Percentiles rank a stretch among this genome's conserved stretches.
These are phyloP conservation scores for Lates calcarifer DNA, from an alignment of 2,113 vertebrate species.

Conservation along the genomic window DNA sequence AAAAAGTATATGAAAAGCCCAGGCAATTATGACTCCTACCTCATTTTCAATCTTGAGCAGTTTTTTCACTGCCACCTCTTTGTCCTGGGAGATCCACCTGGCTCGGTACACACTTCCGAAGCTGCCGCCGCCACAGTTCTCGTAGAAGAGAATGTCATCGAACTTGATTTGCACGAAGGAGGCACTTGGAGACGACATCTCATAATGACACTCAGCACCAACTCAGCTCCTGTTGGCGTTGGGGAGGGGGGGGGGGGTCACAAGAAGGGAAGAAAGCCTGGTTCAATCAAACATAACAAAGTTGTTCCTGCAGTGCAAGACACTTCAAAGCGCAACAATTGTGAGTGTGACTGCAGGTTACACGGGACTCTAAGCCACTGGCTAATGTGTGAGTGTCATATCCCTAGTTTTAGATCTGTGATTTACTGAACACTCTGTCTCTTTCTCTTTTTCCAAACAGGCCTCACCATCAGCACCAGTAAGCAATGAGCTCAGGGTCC, in stretches of 20 bases:
- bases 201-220: conserved; percentile 89
- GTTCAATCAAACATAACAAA: conserved; percentile 38
- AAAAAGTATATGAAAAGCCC: conserved; percentile 80
- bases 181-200: conserved; percentile 94
- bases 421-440: conserved; percentile 19
- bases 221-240: conserved; percentile 87
- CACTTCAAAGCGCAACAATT: conserved; percentile 16
- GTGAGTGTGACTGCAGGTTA: not conserved
- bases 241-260: conserved; percentile 28
- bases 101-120: conserved; percentile 99
- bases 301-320: not conserved
- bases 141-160: conserved; percentile 97
- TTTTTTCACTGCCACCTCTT: conserved; percentile 99
- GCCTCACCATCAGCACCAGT: conserved; percentile 58
- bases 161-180: conserved; percentile 99
- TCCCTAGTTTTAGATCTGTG: conserved; percentile 8
- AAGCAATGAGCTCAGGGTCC: conserved; percentile 57
- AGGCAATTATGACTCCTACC: conserved; percentile 87
- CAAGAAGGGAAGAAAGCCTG: conserved; percentile 50
- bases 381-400: conserved; percentile 33
- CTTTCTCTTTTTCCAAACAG: conserved; percentile 37
- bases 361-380: conserved; percentile 2
- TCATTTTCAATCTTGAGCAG: conserved; percentile 99
- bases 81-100: conserved; percentile 97
- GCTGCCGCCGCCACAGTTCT: conserved; percentile 99